These are phyloP conservation scores for Salminus brasiliensis DNA, from an alignment of 2,113 vertebrate species.

Conservation along the genomic window DNA sequence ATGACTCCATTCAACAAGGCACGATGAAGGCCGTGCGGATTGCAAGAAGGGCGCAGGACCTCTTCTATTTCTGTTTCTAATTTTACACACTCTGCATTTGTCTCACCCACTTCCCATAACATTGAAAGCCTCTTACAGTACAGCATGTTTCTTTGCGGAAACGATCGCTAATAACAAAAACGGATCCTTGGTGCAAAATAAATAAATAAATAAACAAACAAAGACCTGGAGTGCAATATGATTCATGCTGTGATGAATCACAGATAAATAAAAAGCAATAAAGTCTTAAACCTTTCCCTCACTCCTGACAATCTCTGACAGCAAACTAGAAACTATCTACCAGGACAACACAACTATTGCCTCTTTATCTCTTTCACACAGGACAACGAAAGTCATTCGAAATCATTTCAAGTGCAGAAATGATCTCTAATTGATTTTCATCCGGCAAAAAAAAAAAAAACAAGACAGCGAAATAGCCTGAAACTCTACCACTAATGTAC, in stretches of 20 bases:
- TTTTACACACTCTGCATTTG: not conserved
- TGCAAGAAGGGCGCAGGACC: too few relatives aligned
- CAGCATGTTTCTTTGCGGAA: not conserved
- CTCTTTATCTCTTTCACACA: too few relatives aligned
- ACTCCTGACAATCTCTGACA: not conserved
- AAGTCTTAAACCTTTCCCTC: not conserved
- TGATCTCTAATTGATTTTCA: too few relatives aligned
- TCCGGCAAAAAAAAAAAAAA: too few relatives aligned
- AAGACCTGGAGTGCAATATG: not conserved
- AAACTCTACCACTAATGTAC: too few relatives aligned
- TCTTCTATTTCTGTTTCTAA: not conserved
- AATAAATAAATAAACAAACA: too few relatives aligned
- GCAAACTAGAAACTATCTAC: not conserved
- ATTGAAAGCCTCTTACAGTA: not conserved
- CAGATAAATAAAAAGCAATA: not conserved
- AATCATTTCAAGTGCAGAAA: too few relatives aligned
- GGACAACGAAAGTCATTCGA: too few relatives aligned
- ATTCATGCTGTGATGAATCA: not conserved
- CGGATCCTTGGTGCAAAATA: not conserved
- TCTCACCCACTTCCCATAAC: not conserved
- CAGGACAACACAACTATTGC: not conserved
- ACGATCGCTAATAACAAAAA: not conserved
- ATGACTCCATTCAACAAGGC: not conserved
- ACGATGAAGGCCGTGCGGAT: not conserved
- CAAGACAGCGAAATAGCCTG: too few relatives aligned